Evolutionary conservation across 2,888 invertebrate genomes (phyloP), one percentile per base, ranked within the genome.

Genomic region (Microctonus brassicae): DNA sequence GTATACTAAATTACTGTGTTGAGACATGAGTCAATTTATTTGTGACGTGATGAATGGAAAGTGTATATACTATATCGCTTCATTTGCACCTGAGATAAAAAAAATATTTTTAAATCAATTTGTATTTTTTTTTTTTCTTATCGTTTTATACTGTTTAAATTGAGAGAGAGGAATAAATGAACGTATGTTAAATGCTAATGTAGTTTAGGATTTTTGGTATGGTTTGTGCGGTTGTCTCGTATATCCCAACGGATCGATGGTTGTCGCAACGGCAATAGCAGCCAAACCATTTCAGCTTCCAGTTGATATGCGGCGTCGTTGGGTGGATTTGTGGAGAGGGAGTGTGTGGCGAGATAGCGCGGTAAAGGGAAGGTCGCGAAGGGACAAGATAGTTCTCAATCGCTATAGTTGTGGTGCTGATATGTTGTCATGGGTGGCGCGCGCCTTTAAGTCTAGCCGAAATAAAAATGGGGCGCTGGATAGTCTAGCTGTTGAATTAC

Each of bases 381-480:
- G 20, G 17, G 10, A 29, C 20, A 22, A 57, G 57, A 20, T 29
- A 57, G 39, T 33, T 29, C 39, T 36, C 62, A 69, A 34, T 5
- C 52, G n/a, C n/a, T n/a, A n/a, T n/a, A 29, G 53, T 55, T 34
- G 42, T 71, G 81, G 82, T 82, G 81, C 78, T n/a, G n/a, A n/a
- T 81, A n/a, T 81, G 74, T 29, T 33, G 34, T 65, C 42, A 24
- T 60, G 34, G 26, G 20, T 47, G 82, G n/a, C n/a, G n/a, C n/a
- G 81, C 82, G 85, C 80, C 85, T 72, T 69, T 68, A 76, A 79
- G 85, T 84, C 85, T 85, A 84, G 85, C 84, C 84, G 82, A 84
- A 85, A 85, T 83, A 84, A 84, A 84, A 47, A 47, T 47, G 47
- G 47, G 79, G 79, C 77, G 67, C 74, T 68, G 76, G 78, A 77